A percentile compares a stretch with the other conserved stretches of the same genome.
Conservation (phyloP, 1,140 invertebrate genomes). For the Leguminivora glycinivorella region DNA sequence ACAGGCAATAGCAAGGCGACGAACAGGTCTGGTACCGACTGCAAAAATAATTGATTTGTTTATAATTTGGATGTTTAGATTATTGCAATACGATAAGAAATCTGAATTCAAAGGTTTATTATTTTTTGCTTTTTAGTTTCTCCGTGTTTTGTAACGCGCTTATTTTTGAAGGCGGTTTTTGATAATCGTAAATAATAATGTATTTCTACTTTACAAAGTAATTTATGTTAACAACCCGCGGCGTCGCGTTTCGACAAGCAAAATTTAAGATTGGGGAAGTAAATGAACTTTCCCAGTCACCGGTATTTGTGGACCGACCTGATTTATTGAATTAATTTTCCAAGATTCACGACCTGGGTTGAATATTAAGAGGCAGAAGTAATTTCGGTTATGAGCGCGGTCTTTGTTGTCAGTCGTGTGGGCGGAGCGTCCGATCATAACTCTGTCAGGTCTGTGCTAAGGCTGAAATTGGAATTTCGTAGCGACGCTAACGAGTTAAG, state of each 20-base stretch:
- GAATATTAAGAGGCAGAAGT: conserved; percentile 66
- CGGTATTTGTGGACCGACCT: conserved; percentile 54
- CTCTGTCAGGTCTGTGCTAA: conserved; percentile 47
- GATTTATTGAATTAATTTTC: conserved; percentile 74
- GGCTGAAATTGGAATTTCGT: conserved; percentile 51
- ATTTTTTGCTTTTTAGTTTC: too few species aligned
- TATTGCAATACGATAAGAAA: too few species aligned
- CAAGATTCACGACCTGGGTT: conserved; percentile 54
- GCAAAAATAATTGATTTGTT: too few species aligned
- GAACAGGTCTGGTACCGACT: too few species aligned
- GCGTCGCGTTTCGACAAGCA: conserved; percentile 45
- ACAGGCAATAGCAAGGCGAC: too few species aligned
- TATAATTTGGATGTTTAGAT: too few species aligned
- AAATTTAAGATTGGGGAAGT: conserved; percentile 49
- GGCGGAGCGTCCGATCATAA: conserved; percentile 49
- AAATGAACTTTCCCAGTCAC: conserved; percentile 52
- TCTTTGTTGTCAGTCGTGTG: conserved; percentile 56
- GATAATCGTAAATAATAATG: conserved; percentile 30
- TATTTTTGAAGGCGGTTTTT: too few species aligned
- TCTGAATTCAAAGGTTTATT: too few species aligned
- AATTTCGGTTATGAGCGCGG: conserved; percentile 63
- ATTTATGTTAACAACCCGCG: conserved; percentile 40
- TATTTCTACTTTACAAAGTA: conserved; percentile 30
- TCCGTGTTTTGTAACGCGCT: too few species aligned
- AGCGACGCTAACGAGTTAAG: conserved; percentile 46